phyloP scores from a whole-genome alignment of 2,113 vertebrate species.

The Bothrops jararaca region DNA sequence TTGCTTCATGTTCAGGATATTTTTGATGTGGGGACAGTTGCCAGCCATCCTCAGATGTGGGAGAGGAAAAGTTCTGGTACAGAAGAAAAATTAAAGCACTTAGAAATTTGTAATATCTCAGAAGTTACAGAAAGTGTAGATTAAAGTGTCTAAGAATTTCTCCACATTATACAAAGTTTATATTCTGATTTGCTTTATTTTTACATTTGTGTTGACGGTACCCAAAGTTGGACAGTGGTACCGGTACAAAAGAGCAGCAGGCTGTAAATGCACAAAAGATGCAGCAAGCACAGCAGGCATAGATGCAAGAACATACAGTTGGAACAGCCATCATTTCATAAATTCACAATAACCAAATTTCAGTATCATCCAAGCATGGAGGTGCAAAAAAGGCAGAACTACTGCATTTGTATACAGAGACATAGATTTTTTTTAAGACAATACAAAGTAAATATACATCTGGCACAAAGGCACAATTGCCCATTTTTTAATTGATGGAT shows the following conservation, averaged over 20 bases:
- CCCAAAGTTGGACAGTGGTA: not conserved
- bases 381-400: not conserved
- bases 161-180: not conserved
- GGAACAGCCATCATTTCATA: not conserved
- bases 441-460: not conserved
- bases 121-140: not conserved
- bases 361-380: not conserved
- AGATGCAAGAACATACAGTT: not conserved
- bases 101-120: not conserved
- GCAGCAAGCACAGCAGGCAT: not conserved
- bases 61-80: not conserved
- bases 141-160: not conserved
- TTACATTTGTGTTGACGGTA: not conserved
- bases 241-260: not conserved
- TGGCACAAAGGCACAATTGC: not conserved
- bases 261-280: not conserved
- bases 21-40: not conserved
- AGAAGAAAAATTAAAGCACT: not conserved
- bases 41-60: not conserved
- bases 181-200: not conserved
- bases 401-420: not conserved
- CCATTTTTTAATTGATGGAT: not conserved
- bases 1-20: not conserved
- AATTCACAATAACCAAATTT: not conserved
- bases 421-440: not conserved